Evolutionary conservation across 2,888 invertebrate species (phyloP).

Genomic region (Leptodirus hochenwartii): DNA sequence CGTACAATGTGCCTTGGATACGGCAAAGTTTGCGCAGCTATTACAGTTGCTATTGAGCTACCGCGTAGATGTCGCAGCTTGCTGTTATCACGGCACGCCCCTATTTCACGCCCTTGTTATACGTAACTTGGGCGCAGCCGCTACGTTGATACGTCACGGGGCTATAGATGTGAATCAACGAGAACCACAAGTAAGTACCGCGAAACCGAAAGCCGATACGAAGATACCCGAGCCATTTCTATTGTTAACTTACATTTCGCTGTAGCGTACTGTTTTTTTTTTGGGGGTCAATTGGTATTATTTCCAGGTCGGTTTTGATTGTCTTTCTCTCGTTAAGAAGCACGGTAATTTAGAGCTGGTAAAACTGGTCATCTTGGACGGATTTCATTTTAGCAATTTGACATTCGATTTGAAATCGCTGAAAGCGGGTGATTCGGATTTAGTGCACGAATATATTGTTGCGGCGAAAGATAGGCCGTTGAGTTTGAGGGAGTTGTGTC

Average conservation of each 20-base stretch:
- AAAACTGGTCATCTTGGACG: slow-evolving; percentile 27
- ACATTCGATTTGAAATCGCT: slow-evolving; percentile 23
- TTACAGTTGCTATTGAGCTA: slow-evolving; percentile 25
- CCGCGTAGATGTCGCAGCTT: slow-evolving; percentile 19
- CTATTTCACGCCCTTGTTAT: slow-evolving; percentile 28
- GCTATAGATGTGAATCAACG: slow-evolving; percentile 42
- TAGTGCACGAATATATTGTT: slow-evolving; percentile 20
- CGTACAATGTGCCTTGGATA: slow-evolving; percentile 34
- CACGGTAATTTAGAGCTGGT: slow-evolving; percentile 24
- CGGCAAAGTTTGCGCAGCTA: slow-evolving; percentile 32
- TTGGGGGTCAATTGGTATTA: no score
- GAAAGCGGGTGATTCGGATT: slow-evolving; percentile 18
- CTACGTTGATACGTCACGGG: slow-evolving; percentile 39
- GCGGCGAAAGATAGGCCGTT: slow-evolving; percentile 28
- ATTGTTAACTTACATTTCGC: no score
- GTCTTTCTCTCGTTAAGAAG: slow-evolving; percentile 34
- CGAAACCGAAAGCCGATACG: no score
- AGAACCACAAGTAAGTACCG: no score
- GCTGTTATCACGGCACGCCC: slow-evolving; percentile 23
- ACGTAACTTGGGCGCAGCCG: slow-evolving; percentile 31
- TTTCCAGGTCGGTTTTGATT: slow-evolving; percentile 33
- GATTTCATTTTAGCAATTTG: slow-evolving; percentile 23
- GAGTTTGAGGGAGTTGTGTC: slow-evolving; percentile 34
- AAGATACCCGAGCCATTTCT: no score
- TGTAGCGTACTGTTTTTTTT: no score